phyloP scores from a whole-genome alignment of 2,113 vertebrate genomes.

The Lasiurus borealis region DNA sequence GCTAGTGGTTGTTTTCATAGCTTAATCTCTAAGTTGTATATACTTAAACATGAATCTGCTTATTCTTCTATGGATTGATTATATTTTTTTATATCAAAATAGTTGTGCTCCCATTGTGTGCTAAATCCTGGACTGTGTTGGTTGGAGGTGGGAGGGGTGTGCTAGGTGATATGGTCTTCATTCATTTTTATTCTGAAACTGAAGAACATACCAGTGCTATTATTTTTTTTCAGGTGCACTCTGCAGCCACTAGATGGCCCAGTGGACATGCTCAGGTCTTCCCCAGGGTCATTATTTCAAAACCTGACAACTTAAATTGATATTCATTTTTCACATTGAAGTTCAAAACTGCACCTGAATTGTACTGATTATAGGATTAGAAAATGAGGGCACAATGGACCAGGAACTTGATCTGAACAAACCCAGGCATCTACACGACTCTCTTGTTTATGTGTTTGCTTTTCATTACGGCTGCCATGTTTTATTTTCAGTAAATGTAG shows the following conservation, averaged over 20 bases:
- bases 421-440: neutral
- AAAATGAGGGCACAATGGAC: neutral
- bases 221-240: neutral
- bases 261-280: neutral
- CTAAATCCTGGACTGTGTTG: neutral
- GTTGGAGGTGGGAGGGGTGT: fast-evolving
- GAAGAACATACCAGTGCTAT: neutral
- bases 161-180: fast-evolving
- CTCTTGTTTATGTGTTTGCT: slow-evolving; percentile 15
- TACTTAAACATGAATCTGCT: neutral
- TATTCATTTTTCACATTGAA: neutral
- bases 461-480: slow-evolving; percentile 5
- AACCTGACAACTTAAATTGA: neutral
- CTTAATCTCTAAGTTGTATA: neutral
- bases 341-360: neutral
- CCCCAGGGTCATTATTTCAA: neutral
- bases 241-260: slow-evolving; percentile 70
- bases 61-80: neutral
- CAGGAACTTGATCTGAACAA: slow-evolving; percentile 8
- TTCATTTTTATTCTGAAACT: neutral
- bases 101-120: neutral
- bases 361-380: slow-evolving; percentile 32
- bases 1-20: neutral
- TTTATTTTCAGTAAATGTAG: neutral
- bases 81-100: neutral